Evolutionary conservation across 2,888 invertebrate genomes (phyloP), one percentile per base, ranked within the genome.

Genomic region (Auanema sp.): DNA sequence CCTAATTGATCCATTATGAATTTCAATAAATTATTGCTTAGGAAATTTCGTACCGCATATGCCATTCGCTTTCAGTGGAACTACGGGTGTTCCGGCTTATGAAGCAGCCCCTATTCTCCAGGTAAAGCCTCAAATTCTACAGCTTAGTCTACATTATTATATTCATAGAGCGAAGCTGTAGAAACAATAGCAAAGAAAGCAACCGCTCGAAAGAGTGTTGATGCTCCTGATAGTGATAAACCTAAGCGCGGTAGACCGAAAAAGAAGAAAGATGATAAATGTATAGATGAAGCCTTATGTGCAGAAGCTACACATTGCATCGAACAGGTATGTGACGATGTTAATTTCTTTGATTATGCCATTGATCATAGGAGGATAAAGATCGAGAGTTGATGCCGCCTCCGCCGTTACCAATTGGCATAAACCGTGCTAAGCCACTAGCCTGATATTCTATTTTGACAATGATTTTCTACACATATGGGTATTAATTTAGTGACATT

Each of bases 351-450:
- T 33, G 33, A 33, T 23, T 49, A 21, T 23, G 12, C 41, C 8
- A 18, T 24, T 41, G 18, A 16, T 50, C 12, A 47, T 12, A 68
- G 65, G 73, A 71, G 58, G 73, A 73, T 58, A 47, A 71, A 44
- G 77, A 77, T 60, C 71, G 75, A 12, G 71, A 71, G 40, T 47
- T 77, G 62, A 77, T 77, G 77, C 77, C 77, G 1, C 77, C 77
- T n/a, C 77, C 77, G 11, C 64, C 72, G 14, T 62, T 77, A 25
- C 76, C 76, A 5, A 65, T 72, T 18, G 68, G 66, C 40, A 58
- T 66, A 18, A 24, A 40, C n/a, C 52, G 57, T 41, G 41, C 55
- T 8, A 66, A 63, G 33, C 63, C 41, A 23, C n/a, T 58, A n/a
- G 58, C 63, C 8, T 63, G 47, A 41, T 33, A 33, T 33, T 33